Base-by-base conservation (phyloP, 64 coral and sea anemone genomes). In the Dendrophyllia cribrosa region DNA sequence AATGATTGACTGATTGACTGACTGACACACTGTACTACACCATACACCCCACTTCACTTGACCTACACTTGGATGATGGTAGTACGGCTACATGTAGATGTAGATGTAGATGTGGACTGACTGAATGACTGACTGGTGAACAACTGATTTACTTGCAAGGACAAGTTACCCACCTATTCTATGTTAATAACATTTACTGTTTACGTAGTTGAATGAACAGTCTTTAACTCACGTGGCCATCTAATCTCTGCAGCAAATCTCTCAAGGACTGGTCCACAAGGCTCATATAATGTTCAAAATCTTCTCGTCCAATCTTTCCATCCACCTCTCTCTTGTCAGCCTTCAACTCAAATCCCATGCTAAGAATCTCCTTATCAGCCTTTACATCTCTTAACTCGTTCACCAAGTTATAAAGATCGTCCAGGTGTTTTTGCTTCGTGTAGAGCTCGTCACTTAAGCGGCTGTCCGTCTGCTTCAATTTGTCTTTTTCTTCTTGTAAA, bases 211-310 rank as follows among this genome's bases (percentile, higher is more conserved):
- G 7, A 19, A 17, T n/a, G 4, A 22, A 58, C 3, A 66, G 23
- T 34, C 34, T 34, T 34, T 51, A 43, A 87, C 84, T 92, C 64
- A 98, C 96, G 55, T 98, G 93, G 0, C 93, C 96, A 14, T 98
- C 96, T 66, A 98, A 72, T 15, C 88, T 98, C 68, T 98, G 89
- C 4, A 98, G 93, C 19, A 98, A 50, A 59, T 98, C 96, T 44
- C 96, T 87, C 24, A 98, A 93, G 43, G 96, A 98, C 48, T 98
- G 96, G 45, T 98, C 96, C 0, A 98, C 85, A 48, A 98, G 74
- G 23, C 93, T 90, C 78, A 98, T 95, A 68, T 77, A 98, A 5
- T 94, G 96, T 61, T 98, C 96, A 78, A 98, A 98, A 44, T 98
- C 96, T 34, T 98, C 89, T 50, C 96, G 89, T 23, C 92, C 89